Base-by-base conservation (phyloP, 2,888 invertebrate genomes). In the Scaptomyza tumidula region DNA sequence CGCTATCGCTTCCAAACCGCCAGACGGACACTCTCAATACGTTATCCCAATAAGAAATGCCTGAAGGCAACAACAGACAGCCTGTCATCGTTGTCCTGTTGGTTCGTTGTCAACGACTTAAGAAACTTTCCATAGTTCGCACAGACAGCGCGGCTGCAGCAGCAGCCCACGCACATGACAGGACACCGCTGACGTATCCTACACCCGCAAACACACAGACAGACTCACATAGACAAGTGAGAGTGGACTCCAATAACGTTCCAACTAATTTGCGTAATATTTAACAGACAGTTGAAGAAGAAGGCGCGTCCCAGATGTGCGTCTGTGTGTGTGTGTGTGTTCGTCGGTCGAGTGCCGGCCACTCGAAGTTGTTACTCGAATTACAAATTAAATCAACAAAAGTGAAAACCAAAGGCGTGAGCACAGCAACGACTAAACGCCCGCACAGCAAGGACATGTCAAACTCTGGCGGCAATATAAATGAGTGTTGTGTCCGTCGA, bases 311-410 rank as follows among this genome's bases (percentile, higher is more conserved):
- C 58, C 35, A 49, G 48, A 49, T 49, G 48, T 33, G 31, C 31
- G 29, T 31, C 11, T 31, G 29, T 35, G 13, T 35, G 13, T 19
- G 49, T 49, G 37, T 39, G 16, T 49, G 31, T 50, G 53, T 33
- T 50, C 19, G 33, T 19, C 19, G 35, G 35, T 37, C 35, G 50
- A 50, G 73, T 74, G 41, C 41, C 16, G 77, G 71, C 73, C 83
- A 88, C 88, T 85, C 88, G 85, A 80, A 83, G 77, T 77, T 68
- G 64, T 66, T 79, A 71, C 85, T 85, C 85, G 71, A 83, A 88
- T 85, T 85, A 88, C 85, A 88, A 85, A 88, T 88, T 86, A 86
- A 87, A 86, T 88, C 88, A 86, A 88, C 88, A 79, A 80, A 70
- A 78, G 77, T 70, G 71, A 59, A 68, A 70, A 75, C 65, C 70